These are phyloP conservation scores for Phytoseiulus persimilis DNA, from an alignment of 2,888 invertebrate species.

Conservation along the genomic window DNA sequence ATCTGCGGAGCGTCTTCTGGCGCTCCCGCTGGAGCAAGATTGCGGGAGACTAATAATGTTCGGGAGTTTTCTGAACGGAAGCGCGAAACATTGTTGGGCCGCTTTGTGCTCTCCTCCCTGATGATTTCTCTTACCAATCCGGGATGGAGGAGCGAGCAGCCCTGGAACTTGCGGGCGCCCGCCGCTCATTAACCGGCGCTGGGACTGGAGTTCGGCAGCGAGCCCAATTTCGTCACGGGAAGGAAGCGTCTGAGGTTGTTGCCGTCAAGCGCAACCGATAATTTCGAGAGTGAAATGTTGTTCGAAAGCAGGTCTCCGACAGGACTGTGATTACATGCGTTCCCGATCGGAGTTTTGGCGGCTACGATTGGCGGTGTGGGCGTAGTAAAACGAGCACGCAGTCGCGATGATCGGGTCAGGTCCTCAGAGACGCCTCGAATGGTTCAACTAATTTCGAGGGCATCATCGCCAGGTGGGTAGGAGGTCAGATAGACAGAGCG, in stretches of 20 bases:
- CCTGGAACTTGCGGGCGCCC: too few species aligned
- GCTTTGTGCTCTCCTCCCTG: too few species aligned
- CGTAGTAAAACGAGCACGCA: neutral
- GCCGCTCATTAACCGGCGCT: too few species aligned
- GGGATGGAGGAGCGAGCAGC: too few species aligned
- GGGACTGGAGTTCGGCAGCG: neutral
- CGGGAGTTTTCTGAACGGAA: too few species aligned
- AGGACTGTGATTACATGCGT: neutral
- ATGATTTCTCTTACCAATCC: too few species aligned
- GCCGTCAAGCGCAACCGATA: neutral
- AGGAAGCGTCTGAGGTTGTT: neutral
- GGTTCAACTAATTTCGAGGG: neutral
- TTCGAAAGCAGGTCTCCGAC: neutral
- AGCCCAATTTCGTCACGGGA: neutral
- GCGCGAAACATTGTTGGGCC: too few species aligned
- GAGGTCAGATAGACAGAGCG: neutral
- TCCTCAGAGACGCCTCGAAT: neutral
- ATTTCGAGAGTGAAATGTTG: neutral
- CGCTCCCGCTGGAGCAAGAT: too few species aligned
- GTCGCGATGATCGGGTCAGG: neutral
- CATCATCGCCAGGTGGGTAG: neutral
- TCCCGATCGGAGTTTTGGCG: neutral
- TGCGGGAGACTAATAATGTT: too few species aligned
- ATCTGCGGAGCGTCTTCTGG: too few species aligned
- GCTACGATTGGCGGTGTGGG: neutral